Conservation (phyloP, 2,797 vertebrate genomes). For the Parauchenoglanis punctatus region DNA sequence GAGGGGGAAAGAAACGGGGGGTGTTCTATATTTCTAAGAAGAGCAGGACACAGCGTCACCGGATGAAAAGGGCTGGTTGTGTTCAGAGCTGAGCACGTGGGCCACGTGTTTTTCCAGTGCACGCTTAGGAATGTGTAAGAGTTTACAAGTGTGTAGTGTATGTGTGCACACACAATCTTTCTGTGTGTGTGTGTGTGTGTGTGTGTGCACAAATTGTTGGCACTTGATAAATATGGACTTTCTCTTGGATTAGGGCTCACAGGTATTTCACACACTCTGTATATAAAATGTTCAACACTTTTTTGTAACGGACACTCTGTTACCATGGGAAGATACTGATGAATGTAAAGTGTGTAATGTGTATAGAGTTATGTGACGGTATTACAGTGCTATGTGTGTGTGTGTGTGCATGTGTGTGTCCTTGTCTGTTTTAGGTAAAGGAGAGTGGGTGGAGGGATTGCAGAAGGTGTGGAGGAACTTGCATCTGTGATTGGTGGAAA, state of each 20-base stretch:
- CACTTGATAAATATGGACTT: neutral
- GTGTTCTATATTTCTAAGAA: conserved; percentile 21
- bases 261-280: neutral
- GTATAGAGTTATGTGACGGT: neutral
- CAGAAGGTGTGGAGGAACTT: conserved; percentile 65
- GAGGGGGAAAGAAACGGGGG: neutral
- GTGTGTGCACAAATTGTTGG: neutral
- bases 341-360: neutral
- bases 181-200: conserved; percentile 2
- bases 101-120: conserved; percentile 26
- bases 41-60: neutral
- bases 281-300: conserved; percentile 6
- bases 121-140: conserved; percentile 12
- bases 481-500: conserved; percentile 66
- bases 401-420: conserved; percentile 50
- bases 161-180: neutral
- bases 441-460: conserved; percentile 59
- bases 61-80: conserved; percentile 13
- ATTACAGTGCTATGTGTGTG: neutral
- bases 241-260: neutral
- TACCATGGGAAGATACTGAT: neutral
- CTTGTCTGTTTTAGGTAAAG: conserved; percentile 65
- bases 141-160: neutral
- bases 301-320: neutral
- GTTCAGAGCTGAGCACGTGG: neutral